Base-by-base conservation (phyloP, 2,888 invertebrate genomes). In the Amblyjoppa proteus region DNA sequence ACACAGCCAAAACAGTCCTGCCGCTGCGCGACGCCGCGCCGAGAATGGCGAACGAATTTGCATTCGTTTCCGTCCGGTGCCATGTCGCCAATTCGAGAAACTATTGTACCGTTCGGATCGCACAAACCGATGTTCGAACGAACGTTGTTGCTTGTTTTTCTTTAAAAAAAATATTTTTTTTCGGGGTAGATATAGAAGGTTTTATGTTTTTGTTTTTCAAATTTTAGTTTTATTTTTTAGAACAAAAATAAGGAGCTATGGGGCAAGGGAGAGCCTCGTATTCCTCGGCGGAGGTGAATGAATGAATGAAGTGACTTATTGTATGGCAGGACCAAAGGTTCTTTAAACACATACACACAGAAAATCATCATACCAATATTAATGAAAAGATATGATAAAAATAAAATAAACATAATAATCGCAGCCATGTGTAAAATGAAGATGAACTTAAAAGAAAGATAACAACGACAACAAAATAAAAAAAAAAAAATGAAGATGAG, bases 41-140 rank as follows among this genome's bases (percentile, higher is more conserved):
- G 64, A 74, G 81, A 84, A 84, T 81, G 77, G 86, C 83, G 82
- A 85, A 87, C 85, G 79, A 88, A 90, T 90, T 90, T 89, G 86
- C 90, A 90, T 90, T 90, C 86, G 86, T 88, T 90, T 88, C 88
- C 88, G 87, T 68, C 87, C 74, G 84, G 81, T 78, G 70, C 64
- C 77, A 64, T 78, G 69, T 85, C 78, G 69, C 74, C 81, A 81
- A 84, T 84, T 68, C 73, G 70, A 75, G 70, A 85, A 85, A 81
- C 64, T 75, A 49, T 56, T 58, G 58, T 58, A 51, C 53, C 16
- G 53, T 83, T 56, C 38, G 25, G 28, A 64, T 31, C 64, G 80
- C 51, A 58, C 61, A 68, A 45, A 80, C 68, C 20, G 31, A 73
- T 38, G 61, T 77, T 56, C 76, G 25, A 13, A 51, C 74, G 20